Base-by-base conservation (phyloP, 2,113 vertebrate species). In the Thalassoma bifasciatum region DNA sequence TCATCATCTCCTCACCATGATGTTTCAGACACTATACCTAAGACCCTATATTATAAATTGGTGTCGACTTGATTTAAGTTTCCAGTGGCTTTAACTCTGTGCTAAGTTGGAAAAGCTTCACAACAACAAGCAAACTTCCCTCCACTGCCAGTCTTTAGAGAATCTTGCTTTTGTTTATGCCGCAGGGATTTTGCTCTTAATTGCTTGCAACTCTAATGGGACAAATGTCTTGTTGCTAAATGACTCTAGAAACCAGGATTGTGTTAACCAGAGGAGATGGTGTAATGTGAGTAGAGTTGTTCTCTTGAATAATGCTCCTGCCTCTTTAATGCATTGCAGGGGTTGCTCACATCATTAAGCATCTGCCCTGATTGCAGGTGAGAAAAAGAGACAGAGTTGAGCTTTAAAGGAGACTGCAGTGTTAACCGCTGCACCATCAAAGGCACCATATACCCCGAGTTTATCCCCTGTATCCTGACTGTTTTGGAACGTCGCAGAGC, bases 401-500 rank as follows among this genome's bases (percentile, higher is more conserved):
- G 56, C 52, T 44, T 10, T 21, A 64, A 56, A 22, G 23, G 52
- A 69, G 74, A 17, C 63, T 58, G 66, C 44, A 47, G 62, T 23
- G 36, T 80, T 66, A 62, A 79, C 64, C 49, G 51, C 62, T 51
- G 57, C 60, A 30, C 57, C 69, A 72, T 79, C 63, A 78, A 83
- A 85, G 51, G 46, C 63, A 16, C 54, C 19, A n/a, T 16, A 22
- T 47, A 74, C 51, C 23, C 64, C 19, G 5, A n/a, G 63, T 81
- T 79, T 64, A 78, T 63, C 54, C 69, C 37, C 37, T 37, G 17
- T 59, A 62, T 50, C 40, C 64, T 37, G 4, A 17, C 74, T 83
- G 78, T 78, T 86, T 79, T 75, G 72, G 85, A 83, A 79, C 54
- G 72, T 71, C 81, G 69, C 67, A 72, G 53, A 60, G 72, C 74